Percentiles rank a stretch among this genome's conserved stretches.
These are phyloP conservation scores for Urocynchramus pylzowi DNA, from an alignment of 2,113 vertebrate genomes.

Conservation along the genomic window DNA sequence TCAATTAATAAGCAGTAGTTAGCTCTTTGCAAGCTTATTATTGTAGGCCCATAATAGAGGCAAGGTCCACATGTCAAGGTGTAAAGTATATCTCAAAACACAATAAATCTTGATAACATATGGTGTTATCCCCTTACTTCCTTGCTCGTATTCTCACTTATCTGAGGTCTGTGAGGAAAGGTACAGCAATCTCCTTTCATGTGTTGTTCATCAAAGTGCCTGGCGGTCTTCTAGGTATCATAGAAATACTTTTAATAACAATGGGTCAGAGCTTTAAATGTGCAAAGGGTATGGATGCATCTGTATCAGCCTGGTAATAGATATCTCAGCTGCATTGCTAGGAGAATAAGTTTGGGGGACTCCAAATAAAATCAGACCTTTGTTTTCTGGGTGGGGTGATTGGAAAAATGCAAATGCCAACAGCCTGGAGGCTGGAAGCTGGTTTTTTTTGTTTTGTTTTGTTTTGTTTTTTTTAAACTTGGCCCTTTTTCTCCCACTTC, in stretches of 20 bases:
- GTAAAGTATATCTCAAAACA: not conserved
- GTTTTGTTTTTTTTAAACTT: not conserved
- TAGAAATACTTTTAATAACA: not conserved
- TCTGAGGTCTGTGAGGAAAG: not conserved
- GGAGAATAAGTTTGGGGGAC: not conserved
- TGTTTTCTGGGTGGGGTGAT: not conserved
- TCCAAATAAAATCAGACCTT: not conserved
- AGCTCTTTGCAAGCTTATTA: not conserved
- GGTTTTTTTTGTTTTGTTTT: not conserved
- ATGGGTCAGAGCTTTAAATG: not conserved
- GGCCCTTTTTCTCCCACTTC: not conserved
- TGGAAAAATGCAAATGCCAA: not conserved
- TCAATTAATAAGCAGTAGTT: not conserved
- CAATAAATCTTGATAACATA: not conserved
- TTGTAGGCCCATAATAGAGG: not conserved
- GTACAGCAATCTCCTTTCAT: not conserved
- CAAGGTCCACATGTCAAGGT: not conserved
- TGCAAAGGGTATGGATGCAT: not conserved
- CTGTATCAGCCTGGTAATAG: not conserved
- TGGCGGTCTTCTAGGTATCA: not conserved
- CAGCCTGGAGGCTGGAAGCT: not conserved
- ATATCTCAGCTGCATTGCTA: not conserved
- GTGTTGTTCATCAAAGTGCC: not conserved
- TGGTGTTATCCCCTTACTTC: not conserved
- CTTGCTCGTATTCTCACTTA: not conserved